Conservation (phyloP, 1,140 invertebrate species). For the Drosophila ananassae region DNA sequence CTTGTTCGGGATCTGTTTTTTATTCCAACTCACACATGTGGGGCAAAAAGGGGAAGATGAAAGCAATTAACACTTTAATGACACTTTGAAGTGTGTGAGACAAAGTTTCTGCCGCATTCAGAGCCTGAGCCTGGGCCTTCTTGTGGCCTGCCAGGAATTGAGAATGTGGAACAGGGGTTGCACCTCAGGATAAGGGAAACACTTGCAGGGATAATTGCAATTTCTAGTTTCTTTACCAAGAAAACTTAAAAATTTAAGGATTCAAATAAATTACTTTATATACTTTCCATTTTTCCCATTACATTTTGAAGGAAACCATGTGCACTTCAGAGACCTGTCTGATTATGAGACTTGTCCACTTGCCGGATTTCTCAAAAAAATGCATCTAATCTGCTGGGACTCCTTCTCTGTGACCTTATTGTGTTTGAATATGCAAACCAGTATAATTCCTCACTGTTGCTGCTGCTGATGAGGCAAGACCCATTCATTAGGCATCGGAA, state of each 20-base stretch:
- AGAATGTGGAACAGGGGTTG: conserved; percentile 9
- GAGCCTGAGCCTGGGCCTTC: conserved; percentile 9
- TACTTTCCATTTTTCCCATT: no score
- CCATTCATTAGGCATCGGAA: conserved; percentile 57
- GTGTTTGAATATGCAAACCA: conserved; percentile 24
- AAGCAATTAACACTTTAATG: conserved; percentile 81
- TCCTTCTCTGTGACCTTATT: neutral
- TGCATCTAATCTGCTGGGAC: neutral
- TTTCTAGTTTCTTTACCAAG: neutral
- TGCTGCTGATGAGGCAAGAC: neutral
- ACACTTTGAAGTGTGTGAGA: conserved; percentile 74
- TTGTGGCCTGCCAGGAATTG: conserved; percentile 23
- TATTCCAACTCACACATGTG: conserved; percentile 33
- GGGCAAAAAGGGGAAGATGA: conserved; percentile 41
- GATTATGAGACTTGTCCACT: conserved; percentile 50
- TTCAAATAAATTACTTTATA: neutral
- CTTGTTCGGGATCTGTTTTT: conserved; percentile 31
- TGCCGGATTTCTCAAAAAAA: conserved; percentile 18
- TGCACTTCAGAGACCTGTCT: conserved; percentile 17
- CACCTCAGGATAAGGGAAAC: conserved; percentile 4
- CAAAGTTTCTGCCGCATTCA: conserved; percentile 50
- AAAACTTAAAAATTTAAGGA: neutral
- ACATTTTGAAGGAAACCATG: neutral
- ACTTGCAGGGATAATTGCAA: neutral
- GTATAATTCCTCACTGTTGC: neutral